These are phyloP conservation scores for Protomyctophum bolini DNA, from an alignment of 2,113 vertebrate genomes.

Conservation along the genomic window DNA sequence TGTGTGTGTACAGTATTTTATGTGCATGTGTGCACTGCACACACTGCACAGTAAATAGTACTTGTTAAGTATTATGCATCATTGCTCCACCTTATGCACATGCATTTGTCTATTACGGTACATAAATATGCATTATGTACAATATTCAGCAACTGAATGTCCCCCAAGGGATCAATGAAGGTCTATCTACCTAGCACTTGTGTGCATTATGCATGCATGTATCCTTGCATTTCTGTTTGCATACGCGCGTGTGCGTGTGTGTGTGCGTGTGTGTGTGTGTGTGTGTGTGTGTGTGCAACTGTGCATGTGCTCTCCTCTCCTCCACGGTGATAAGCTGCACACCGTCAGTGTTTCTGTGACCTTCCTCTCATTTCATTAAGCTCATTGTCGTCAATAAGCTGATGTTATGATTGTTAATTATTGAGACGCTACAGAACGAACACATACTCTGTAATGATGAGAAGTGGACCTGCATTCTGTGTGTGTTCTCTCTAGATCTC, in stretches of 20 bases:
- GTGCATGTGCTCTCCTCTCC: constrained; percentile 5
- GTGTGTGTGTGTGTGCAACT: constrained; percentile 12
- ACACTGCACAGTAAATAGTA: no score
- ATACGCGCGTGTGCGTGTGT: no score
- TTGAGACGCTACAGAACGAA: not conserved
- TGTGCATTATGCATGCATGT: no score
- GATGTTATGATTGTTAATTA: no score
- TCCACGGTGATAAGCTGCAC: not conserved
- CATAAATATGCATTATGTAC: no score
- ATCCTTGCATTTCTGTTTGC: no score
- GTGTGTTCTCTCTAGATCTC: constrained; percentile 12
- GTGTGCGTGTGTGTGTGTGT: not conserved
- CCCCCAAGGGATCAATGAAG: not conserved
- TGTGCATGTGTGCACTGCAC: not conserved
- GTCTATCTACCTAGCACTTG: no score
- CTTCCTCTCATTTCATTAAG: no score
- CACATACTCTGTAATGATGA: constrained; percentile 1
- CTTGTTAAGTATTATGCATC: not conserved
- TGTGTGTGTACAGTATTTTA: not conserved
- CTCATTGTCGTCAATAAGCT: no score
- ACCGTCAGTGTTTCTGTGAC: no score
- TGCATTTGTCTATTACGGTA: not conserved
- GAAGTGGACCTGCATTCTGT: constrained; percentile 4
- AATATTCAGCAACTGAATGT: not conserved
- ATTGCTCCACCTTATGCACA: not conserved